A percentile compares a stretch with the other conserved stretches of the same genome.
phyloP scores from a whole-genome alignment of 2,888 invertebrate genomes.

The Caenorhabditis angaria region DNA sequence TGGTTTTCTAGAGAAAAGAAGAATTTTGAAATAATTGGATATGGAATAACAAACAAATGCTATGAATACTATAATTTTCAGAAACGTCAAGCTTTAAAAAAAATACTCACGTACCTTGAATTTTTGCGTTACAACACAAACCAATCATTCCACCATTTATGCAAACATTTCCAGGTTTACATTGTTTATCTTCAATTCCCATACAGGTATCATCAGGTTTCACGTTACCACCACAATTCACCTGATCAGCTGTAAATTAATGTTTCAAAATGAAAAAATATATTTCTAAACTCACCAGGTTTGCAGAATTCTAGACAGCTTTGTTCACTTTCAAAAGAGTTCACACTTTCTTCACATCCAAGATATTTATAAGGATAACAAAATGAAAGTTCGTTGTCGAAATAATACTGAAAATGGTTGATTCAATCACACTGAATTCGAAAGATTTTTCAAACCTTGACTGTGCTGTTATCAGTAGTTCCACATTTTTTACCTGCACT shows the following conservation, averaged over 20 bases:
- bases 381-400: constrained; percentile 13
- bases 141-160: constrained; percentile 38
- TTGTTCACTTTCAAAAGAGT: constrained; percentile 27
- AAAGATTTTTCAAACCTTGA: constrained; percentile 8
- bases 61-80: no score
- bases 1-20: no score
- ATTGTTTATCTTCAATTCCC: constrained; percentile 18
- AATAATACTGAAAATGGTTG: constrained; percentile 24
- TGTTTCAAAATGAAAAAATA: neutral
- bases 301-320: constrained; percentile 28
- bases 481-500: neutral
- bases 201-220: constrained; percentile 28
- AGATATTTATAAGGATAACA: constrained; percentile 38
- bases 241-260: constrained; percentile 36
- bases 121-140: constrained; percentile 31
- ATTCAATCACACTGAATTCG: neutral
- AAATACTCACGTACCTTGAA: constrained; percentile 36
- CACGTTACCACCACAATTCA: constrained; percentile 36
- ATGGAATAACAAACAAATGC: no score
- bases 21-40: no score
- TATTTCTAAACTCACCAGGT: constrained; percentile 21
- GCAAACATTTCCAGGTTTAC: constrained; percentile 23
- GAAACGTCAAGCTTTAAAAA: neutral
- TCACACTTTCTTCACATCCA: constrained; percentile 34
- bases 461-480: neutral